Conservation (phyloP, 2,888 invertebrate species). For the Sinohyriopsis cumingii region DNA sequence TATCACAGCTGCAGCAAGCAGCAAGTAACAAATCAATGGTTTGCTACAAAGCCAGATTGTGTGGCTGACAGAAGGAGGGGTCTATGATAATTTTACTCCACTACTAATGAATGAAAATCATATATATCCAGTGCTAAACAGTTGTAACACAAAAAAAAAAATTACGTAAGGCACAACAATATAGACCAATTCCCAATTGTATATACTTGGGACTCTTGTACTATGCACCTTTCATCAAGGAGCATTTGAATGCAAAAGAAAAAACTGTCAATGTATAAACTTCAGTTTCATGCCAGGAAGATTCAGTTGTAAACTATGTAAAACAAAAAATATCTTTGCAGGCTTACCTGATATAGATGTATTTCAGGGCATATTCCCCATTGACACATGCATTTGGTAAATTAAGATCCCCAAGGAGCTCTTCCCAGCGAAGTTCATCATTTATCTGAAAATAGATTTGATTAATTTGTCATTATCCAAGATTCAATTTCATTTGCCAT, state of each 20-base stretch:
- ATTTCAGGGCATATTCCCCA: slow-evolving; percentile 88
- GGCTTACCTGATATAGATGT: slow-evolving; percentile 84
- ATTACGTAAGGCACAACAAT: too few species aligned
- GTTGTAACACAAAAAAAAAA: too few species aligned
- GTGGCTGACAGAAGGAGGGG: too few species aligned
- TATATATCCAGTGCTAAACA: too few species aligned
- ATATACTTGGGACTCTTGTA: background rate
- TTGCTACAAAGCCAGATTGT: too few species aligned
- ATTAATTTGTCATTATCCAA: too few species aligned
- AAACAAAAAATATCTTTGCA: background rate
- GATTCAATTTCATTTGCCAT: too few species aligned
- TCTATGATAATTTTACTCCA: too few species aligned
- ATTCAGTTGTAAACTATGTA: background rate
- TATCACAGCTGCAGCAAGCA: too few species aligned
- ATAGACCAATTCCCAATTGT: too few species aligned
- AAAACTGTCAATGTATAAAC: background rate
- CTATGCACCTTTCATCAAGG: background rate
- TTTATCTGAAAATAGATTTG: slow-evolving; percentile 80
- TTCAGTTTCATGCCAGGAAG: background rate
- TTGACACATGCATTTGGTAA: slow-evolving; percentile 90
- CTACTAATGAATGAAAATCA: too few species aligned
- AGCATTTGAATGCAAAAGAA: background rate
- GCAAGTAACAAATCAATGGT: too few species aligned
- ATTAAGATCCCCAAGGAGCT: slow-evolving; percentile 76
- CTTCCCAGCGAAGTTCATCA: slow-evolving; percentile 89